These are phyloP conservation scores for Cairina moschata DNA, from an alignment of 2,113 vertebrate genomes.

Conservation along the genomic window DNA sequence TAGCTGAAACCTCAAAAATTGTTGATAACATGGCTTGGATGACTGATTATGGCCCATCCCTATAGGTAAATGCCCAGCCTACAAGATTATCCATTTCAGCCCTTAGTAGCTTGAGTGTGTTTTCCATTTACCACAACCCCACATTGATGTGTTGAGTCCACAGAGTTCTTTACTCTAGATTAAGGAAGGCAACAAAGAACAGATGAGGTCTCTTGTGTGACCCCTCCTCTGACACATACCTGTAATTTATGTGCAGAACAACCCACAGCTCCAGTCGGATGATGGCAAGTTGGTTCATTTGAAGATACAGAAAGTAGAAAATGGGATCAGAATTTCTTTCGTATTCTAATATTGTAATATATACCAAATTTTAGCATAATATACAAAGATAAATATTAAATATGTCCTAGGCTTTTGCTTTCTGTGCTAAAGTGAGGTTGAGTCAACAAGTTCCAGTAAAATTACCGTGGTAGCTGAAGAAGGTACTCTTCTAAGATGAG, in stretches of 20 bases:
- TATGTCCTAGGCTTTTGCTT: neutral
- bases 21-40: neutral
- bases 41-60: neutral
- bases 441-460: neutral
- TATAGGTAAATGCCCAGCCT: neutral
- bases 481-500: neutral
- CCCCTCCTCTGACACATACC: neutral
- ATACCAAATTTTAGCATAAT: neutral
- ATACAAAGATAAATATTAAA: neutral
- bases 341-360: neutral
- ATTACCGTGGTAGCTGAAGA: neutral
- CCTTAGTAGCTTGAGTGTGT: neutral
- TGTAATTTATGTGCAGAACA: neutral
- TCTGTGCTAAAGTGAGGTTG: neutral
- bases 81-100: neutral
- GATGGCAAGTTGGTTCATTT: neutral
- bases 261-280: neutral
- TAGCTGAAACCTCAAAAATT: neutral
- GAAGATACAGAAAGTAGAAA: neutral
- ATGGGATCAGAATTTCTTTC: neutral
- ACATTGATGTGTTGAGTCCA: neutral
- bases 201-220: neutral
- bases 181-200: neutral
- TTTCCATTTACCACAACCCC: neutral
- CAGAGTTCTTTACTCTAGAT: neutral